Base-by-base conservation (phyloP, 2,113 vertebrate genomes). In the Vulpes ferrilata region DNA sequence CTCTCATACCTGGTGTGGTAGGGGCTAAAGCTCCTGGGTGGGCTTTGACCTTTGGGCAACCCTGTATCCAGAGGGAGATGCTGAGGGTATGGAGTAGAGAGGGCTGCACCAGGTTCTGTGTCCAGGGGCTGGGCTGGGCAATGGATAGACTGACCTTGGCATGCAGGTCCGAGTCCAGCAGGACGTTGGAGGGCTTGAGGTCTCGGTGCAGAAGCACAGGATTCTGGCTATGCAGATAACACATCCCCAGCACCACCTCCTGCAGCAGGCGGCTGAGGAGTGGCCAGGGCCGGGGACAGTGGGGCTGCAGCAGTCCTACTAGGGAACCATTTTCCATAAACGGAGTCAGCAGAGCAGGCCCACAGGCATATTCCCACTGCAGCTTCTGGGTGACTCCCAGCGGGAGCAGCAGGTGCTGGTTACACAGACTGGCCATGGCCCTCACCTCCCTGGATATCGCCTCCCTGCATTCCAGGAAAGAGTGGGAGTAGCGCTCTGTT, bases 251-350 rank as follows among this genome's bases (percentile, higher is more conserved):
- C 27, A 99, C 98, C 59, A 99, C 96, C 93, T 99, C 98, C 20
- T 98, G 96, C 27, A 98, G 97, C 65, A 99, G 97, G 65, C 99
- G 98, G 96, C 99, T 98, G 78, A 97, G 93, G 51, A 99, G 94
- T 0, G 98, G 97, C 99, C 99, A 99, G 8, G 98, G 99, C 0
- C 96, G 97, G 2, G 97, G 90, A 59, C 90, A 84, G 2, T 32
- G 1, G 8, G 67, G 67, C 25, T 96, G 93, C 6, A 88, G 23
- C 67, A 99, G 90, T 22, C 10, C 53, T 0, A 35, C 25, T 78
- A 99, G 83, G 5, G 99, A 99, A 11, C 99, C 99, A 0, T 98
- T 98, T 90, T 99, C 98, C 99, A 99, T 99, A 97, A 98, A 99
- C n/a, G 97, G 98, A 98, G 99, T 99, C 97, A 99, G 99, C 85